Percentiles rank a stretch among this genome's conserved stretches.
Conservation (phyloP, 2,888 invertebrate species). For the Oligia strigilis region DNA sequence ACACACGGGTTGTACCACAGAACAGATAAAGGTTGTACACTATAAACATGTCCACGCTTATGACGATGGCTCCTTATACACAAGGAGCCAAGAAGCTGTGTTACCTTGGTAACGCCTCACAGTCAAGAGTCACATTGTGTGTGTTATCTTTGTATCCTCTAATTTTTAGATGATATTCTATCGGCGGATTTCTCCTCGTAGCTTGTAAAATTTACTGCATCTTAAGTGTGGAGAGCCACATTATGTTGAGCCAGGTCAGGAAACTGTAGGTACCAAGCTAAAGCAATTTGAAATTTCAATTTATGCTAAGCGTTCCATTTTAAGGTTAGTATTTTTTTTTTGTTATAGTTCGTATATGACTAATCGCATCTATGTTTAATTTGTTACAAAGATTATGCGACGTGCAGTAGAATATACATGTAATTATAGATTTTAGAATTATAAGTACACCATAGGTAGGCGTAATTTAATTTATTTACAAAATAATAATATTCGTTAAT, state of each 20-base stretch:
- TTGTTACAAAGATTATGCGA: neutral
- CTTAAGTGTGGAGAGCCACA: neutral
- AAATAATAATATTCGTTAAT: neutral
- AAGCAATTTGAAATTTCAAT: too few relatives aligned
- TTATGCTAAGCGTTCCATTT: neutral
- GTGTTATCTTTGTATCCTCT: constrained; percentile 21
- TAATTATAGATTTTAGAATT: neutral
- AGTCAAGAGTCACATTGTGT: constrained; percentile 23
- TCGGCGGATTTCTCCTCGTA: too few relatives aligned
- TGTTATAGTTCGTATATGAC: neutral
- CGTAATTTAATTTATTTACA: neutral
- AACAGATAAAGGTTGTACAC: too few relatives aligned
- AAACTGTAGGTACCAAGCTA: neutral
- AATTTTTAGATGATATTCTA: neutral
- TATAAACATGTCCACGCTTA: neutral
- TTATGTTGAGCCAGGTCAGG: neutral
- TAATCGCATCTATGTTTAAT: too few relatives aligned
- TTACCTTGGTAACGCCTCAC: constrained; percentile 34
- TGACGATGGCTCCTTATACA: too few relatives aligned
- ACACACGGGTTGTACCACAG: neutral
- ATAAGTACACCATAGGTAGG: neutral
- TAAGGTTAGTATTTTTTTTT: too few relatives aligned
- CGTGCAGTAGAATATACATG: too few relatives aligned
- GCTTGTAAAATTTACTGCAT: neutral
- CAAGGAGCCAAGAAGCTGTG: neutral